A percentile compares a stretch with the other conserved stretches of the same genome.
These are phyloP conservation scores for Eristalis tenax DNA, from an alignment of 2,888 invertebrate genomes.

Conservation along the genomic window DNA sequence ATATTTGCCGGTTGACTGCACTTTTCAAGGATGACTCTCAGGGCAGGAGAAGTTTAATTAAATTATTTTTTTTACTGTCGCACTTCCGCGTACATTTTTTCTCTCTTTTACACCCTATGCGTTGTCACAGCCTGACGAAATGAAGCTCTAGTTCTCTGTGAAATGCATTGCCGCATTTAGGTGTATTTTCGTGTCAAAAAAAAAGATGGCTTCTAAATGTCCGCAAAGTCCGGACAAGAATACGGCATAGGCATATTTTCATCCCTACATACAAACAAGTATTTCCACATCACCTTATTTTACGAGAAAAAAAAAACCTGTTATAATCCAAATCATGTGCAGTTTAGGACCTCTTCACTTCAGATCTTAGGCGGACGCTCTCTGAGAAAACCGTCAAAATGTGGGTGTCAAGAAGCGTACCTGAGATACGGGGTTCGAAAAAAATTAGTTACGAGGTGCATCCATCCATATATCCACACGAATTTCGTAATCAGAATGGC, in stretches of 20 bases:
- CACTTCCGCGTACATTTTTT: constrained; percentile 18
- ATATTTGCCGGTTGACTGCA: constrained; percentile 73
- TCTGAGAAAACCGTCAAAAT: background rate
- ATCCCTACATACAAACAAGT: background rate
- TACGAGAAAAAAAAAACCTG: background rate
- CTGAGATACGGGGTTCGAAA: too few relatives aligned
- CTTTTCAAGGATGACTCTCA: constrained; percentile 59
- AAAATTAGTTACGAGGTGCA: too few relatives aligned
- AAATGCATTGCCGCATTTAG: constrained; percentile 52
- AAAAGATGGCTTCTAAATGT: constrained; percentile 51
- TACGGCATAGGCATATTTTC: too few relatives aligned
- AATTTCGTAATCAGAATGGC: too few relatives aligned
- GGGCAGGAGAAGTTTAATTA: constrained; percentile 60
- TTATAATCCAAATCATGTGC: background rate
- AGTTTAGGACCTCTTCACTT: background rate
- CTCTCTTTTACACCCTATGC: constrained; percentile 27
- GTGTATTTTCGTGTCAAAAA: constrained; percentile 63
- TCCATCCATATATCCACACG: too few relatives aligned
- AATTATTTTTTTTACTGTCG: constrained; percentile 65
- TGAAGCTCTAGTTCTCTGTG: constrained; percentile 33
- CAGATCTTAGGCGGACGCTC: background rate
- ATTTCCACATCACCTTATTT: background rate
- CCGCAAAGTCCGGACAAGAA: constrained; percentile 15
- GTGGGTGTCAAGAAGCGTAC: too few relatives aligned
- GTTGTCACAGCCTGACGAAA: constrained; percentile 38